phyloP scores from a whole-genome alignment of 2,888 invertebrate species.

The Laothoe populi region DNA sequence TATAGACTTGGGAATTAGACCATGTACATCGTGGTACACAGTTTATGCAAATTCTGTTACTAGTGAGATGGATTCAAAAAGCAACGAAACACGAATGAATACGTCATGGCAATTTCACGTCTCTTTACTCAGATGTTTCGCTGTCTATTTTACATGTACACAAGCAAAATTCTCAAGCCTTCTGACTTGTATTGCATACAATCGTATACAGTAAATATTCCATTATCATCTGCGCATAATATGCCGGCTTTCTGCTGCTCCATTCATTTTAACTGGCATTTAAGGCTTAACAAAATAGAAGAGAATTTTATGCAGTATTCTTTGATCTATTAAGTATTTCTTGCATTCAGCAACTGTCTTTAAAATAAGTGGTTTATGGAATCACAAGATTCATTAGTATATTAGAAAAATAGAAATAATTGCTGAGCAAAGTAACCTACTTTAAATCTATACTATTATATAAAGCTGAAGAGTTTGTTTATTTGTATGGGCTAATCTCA shows the following conservation, averaged over 20 bases:
- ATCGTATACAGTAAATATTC: conserved; percentile 53
- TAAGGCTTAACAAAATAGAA: neutral
- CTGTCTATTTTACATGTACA: neutral
- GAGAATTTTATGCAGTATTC: conserved; percentile 27
- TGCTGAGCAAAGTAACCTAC: too few relatives aligned
- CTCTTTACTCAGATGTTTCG: neutral
- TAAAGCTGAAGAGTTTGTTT: too few relatives aligned
- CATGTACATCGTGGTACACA: neutral
- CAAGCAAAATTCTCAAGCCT: conserved; percentile 2
- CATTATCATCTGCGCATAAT: conserved; percentile 47
- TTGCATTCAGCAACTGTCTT: conserved; percentile 11
- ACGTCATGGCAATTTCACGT: neutral
- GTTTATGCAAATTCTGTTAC: neutral
- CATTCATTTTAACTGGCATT: conserved; percentile 29
- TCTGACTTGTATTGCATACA: conserved; percentile 31
- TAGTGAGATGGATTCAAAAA: neutral
- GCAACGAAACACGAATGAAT: neutral
- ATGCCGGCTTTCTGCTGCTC: conserved; percentile 32
- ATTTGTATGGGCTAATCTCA: too few relatives aligned
- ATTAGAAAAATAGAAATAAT: too few relatives aligned
- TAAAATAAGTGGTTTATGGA: conserved; percentile 4
- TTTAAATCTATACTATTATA: too few relatives aligned
- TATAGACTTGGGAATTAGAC: neutral
- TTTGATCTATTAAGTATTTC: too few relatives aligned
- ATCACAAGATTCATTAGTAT: too few relatives aligned